phyloP scores from a whole-genome alignment of 2,888 invertebrate species.

The Epirrhoe tristata region DNA sequence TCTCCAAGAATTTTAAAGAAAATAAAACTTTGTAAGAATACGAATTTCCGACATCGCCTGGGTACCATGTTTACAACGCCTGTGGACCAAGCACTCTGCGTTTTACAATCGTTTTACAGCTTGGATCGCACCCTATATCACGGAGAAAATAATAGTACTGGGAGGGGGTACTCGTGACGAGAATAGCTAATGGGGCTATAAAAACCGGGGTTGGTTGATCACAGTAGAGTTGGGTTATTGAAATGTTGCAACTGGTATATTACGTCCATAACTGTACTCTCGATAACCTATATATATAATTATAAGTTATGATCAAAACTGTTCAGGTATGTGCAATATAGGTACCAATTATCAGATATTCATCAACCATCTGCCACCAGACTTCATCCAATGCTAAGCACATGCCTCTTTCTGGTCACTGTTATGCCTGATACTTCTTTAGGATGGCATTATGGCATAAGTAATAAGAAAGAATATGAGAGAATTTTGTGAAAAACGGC shows the following conservation, averaged over 20 bases:
- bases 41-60: slow-evolving; percentile 4
- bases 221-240: background rate
- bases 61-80: slow-evolving; percentile 35
- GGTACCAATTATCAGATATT: too few relatives aligned
- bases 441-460: too few relatives aligned
- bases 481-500: too few relatives aligned
- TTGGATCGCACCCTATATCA: slow-evolving; percentile 59
- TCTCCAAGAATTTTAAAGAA: background rate
- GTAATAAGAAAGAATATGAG: too few relatives aligned
- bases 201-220: slow-evolving; percentile 51
- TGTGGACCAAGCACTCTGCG: slow-evolving; percentile 17
- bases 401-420: too few relatives aligned
- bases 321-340: too few relatives aligned
- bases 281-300: too few relatives aligned
- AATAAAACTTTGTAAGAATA: slow-evolving; percentile 2
- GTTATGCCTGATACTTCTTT: too few relatives aligned
- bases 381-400: too few relatives aligned
- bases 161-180: slow-evolving; percentile 62
- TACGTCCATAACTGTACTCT: background rate
- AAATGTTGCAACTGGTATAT: background rate
- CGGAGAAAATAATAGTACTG: slow-evolving; percentile 16
- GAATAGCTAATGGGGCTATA: slow-evolving; percentile 71
- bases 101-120: slow-evolving; percentile 34
- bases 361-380: too few relatives aligned
- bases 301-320: too few relatives aligned